phyloP scores from a whole-genome alignment of 2,113 vertebrate species.

The Protomyctophum bolini region DNA sequence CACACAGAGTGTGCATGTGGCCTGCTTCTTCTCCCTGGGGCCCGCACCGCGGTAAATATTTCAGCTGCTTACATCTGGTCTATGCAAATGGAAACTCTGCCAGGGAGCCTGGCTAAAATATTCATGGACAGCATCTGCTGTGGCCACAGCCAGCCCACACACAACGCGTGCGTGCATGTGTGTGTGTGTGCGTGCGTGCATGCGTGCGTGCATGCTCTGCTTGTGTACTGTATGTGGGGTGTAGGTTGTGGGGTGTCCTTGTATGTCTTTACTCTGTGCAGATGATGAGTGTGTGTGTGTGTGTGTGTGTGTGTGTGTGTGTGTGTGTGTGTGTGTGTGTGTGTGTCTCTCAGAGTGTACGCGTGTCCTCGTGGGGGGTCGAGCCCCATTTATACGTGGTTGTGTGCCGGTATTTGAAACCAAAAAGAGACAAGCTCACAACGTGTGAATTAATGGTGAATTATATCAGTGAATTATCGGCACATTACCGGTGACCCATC shows the following conservation, averaged over 20 bases:
- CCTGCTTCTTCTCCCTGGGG: slow-evolving; percentile 64
- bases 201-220: background rate
- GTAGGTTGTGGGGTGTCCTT: background rate
- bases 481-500: no score
- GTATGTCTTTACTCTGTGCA: background rate
- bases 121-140: slow-evolving; percentile 82
- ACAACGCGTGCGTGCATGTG: slow-evolving; percentile 8
- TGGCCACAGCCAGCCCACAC: slow-evolving; percentile 67
- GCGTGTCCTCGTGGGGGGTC: no score
- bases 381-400: background rate
- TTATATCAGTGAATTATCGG: no score
- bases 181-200: slow-evolving; percentile 18
- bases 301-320: background rate
- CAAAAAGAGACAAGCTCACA: no score
- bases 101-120: slow-evolving; percentile 79
- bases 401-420: background rate
- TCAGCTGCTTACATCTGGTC: slow-evolving; percentile 82
- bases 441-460: no score
- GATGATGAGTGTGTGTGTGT: background rate
- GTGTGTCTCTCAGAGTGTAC: background rate
- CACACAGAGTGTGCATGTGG: slow-evolving; percentile 34
- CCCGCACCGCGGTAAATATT: slow-evolving; percentile 82
- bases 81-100: slow-evolving; percentile 80
- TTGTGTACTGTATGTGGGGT: background rate
- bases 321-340: background rate